A percentile compares a stretch with the other conserved stretches of the same genome.
Evolutionary conservation across 35 echinoderm and acorn worm species (phyloP).

Genomic region (Diadema setosum): DNA sequence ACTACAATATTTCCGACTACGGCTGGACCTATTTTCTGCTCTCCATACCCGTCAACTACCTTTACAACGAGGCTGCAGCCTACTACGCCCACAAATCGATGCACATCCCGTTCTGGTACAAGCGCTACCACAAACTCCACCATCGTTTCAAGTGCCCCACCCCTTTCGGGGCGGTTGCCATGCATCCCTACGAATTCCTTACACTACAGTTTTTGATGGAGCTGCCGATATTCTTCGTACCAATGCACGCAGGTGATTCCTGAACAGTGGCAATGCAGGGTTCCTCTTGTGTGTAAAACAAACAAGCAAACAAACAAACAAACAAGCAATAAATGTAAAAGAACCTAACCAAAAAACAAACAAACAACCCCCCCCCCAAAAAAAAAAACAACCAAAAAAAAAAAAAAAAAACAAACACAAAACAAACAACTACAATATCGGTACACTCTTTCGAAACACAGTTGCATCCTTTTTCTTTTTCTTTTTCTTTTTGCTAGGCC

Average conservation of each 20-base stretch:
- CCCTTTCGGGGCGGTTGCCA: background rate
- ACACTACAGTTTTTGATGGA: background rate
- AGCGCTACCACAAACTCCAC: slow-evolving; percentile 17
- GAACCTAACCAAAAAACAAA: too few species aligned
- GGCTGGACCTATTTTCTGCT: background rate
- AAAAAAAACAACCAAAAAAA: too few species aligned
- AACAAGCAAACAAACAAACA: too few species aligned
- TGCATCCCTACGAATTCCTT: slow-evolving; percentile 26
- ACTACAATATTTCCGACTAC: slow-evolving; percentile 36
- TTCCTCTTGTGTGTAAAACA: too few species aligned
- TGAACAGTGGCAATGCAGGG: background rate
- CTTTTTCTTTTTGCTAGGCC: too few species aligned
- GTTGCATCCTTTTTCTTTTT: too few species aligned
- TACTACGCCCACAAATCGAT: background rate
- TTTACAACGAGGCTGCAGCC: slow-evolving; percentile 8
- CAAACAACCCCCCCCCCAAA: too few species aligned
- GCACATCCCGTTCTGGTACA: background rate
- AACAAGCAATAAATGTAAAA: too few species aligned
- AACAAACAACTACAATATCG: too few species aligned
- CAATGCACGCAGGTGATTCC: slow-evolving; percentile 18
- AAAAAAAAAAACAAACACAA: too few species aligned
- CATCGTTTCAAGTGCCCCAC: slow-evolving; percentile 30
- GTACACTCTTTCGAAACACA: too few species aligned
- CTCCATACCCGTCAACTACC: slow-evolving; percentile 2
- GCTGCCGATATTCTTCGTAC: background rate